A percentile compares a stretch with the other conserved stretches of the same genome.
phyloP scores from a whole-genome alignment of 1,140 invertebrate species.

The Tetramorium parvispinum region DNA sequence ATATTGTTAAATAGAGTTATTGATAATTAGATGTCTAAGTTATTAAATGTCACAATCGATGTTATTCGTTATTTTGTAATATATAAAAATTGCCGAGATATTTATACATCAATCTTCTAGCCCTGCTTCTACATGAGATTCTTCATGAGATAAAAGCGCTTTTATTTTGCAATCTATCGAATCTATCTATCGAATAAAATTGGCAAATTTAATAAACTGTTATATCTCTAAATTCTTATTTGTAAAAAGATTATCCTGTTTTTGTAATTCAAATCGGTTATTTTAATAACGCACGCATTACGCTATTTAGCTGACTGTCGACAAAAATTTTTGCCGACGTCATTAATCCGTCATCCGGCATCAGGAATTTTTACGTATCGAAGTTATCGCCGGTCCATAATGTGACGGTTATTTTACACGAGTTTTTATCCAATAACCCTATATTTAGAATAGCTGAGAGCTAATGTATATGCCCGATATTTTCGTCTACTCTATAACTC shows the following conservation, averaged over 20 bases:
- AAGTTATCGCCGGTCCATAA: constrained; percentile 47
- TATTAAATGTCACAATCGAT: neutral
- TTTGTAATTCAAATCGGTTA: neutral
- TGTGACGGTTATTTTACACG: constrained; percentile 11
- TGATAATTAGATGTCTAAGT: neutral
- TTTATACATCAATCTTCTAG: constrained; percentile 8
- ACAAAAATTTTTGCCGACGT: neutral
- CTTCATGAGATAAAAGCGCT: neutral
- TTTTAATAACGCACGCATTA: neutral
- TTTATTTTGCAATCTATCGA: neutral
- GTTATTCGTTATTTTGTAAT: neutral
- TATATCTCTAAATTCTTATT: neutral
- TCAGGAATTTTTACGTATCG: constrained; percentile 19
- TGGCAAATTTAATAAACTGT: constrained; percentile 7
- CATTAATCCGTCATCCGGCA: constrained; percentile 1
- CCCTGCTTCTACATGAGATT: neutral
- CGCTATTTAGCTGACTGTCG: constrained; percentile 10
- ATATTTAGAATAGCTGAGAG: constrained; percentile 53
- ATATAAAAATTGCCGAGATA: neutral
- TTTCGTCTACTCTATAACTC: constrained; percentile 44
- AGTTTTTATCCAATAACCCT: constrained; percentile 53
- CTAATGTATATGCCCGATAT: constrained; percentile 47
- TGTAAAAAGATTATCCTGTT: neutral
- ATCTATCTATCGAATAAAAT: neutral
- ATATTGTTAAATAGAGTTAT: constrained; percentile 12